These are phyloP conservation scores for Beris morrisii DNA, from an alignment of 2,888 invertebrate genomes.

Conservation along the genomic window DNA sequence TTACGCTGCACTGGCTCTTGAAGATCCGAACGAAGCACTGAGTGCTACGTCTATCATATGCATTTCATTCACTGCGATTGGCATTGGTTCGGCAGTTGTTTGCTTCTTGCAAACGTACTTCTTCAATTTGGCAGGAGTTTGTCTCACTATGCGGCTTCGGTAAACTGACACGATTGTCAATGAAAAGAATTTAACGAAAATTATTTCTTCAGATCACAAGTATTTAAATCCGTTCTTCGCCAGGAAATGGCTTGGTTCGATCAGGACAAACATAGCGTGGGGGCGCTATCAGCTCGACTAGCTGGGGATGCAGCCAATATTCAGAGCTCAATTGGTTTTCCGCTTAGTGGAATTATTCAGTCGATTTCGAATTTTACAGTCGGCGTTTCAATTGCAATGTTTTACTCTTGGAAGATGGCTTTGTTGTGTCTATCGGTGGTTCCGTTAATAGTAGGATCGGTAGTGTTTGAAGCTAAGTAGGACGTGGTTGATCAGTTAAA, in stretches of 20 bases:
- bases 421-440: constrained; percentile 67
- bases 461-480: constrained; percentile 64
- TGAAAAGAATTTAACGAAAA: background rate
- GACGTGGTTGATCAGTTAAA: background rate
- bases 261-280: constrained; percentile 66
- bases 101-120: constrained; percentile 73
- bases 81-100: constrained; percentile 65
- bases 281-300: constrained; percentile 68
- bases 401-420: constrained; percentile 71
- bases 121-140: constrained; percentile 76
- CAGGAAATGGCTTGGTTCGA: constrained; percentile 80
- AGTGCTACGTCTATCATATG: constrained; percentile 64
- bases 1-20: constrained; percentile 67
- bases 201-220: constrained; percentile 45
- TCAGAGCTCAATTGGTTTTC: constrained; percentile 71
- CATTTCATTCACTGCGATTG: constrained; percentile 66
- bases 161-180: constrained; percentile 41
- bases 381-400: constrained; percentile 64
- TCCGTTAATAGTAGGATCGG: constrained; percentile 67
- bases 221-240: constrained; percentile 66
- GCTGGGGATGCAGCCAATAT: constrained; percentile 73
- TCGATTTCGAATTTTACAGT: constrained; percentile 66
- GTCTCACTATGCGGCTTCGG: constrained; percentile 70
- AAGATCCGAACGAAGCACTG: constrained; percentile 62
- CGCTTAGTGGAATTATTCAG: constrained; percentile 69